phyloP scores from a whole-genome alignment of 2,797 vertebrate species.

The Chaetodon trifasciatus region DNA sequence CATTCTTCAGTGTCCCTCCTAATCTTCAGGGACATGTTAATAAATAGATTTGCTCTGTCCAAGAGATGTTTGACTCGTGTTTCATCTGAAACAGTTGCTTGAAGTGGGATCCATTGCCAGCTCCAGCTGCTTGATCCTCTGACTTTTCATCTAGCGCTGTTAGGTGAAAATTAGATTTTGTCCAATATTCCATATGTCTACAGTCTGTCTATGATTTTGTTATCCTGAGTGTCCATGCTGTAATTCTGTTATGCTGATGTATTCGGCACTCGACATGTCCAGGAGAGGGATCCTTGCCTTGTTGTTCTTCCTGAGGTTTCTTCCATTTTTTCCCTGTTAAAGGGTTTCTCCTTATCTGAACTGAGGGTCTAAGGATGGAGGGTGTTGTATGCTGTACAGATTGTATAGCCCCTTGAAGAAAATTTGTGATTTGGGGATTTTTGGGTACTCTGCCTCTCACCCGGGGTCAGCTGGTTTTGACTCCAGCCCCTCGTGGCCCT shows the following conservation, averaged over 20 bases:
- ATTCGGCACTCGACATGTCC: background rate
- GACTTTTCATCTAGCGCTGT: background rate
- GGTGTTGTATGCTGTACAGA: background rate
- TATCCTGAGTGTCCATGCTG: background rate
- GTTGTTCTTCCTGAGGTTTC: background rate
- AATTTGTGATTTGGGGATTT: too few species aligned
- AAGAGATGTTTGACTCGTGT: background rate
- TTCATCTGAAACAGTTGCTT: background rate
- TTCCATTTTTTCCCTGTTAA: background rate
- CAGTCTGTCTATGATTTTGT: background rate
- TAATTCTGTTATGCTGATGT: background rate
- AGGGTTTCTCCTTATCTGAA: background rate
- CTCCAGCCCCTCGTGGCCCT: too few species aligned
- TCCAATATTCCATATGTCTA: too few species aligned
- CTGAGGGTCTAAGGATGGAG: background rate
- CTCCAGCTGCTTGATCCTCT: background rate
- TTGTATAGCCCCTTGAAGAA: too few species aligned
- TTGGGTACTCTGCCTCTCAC: too few species aligned
- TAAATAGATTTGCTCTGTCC: background rate
- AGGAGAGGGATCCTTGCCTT: too few species aligned
- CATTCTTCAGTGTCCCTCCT: background rate
- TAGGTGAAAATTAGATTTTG: background rate
- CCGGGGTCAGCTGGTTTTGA: too few species aligned
- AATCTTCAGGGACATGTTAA: background rate
- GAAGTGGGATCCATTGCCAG: background rate